Evolutionary conservation across 2,113 vertebrate genomes (phyloP).

Genomic region (Sapayoa aenigma): DNA sequence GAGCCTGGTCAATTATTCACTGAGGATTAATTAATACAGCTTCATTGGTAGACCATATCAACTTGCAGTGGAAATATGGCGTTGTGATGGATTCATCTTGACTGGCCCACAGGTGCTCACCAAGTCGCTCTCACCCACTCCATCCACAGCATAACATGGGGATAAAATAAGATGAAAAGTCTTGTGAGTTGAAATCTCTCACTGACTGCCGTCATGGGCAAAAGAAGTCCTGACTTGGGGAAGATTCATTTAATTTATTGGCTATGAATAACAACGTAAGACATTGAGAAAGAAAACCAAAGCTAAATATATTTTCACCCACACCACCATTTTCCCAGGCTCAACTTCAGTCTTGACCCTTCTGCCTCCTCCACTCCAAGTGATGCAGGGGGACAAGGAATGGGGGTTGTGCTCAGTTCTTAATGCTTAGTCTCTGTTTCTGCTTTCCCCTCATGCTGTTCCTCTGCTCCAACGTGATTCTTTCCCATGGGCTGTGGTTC

Average conservation of each 20-base stretch:
- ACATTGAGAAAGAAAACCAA: not conserved
- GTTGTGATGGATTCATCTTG: not conserved
- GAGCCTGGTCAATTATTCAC: constrained; percentile 21
- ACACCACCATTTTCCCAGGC: not conserved
- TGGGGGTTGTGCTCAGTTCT: fast-evolving
- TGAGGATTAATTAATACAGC: constrained; percentile 52
- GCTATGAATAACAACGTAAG: not conserved
- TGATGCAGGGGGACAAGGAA: fast-evolving
- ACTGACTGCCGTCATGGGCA: fast-evolving
- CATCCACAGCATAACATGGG: not conserved
- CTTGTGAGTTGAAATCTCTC: not conserved
- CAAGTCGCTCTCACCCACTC: fast-evolving
- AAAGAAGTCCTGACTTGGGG: not conserved
- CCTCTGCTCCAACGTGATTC: fast-evolving
- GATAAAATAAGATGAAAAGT: not conserved
- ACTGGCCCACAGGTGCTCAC: not conserved
- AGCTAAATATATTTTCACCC: not conserved
- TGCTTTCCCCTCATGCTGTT: not conserved
- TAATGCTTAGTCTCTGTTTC: not conserved
- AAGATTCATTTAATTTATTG: not conserved
- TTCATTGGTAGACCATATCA: constrained; percentile 48
- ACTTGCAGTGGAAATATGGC: constrained; percentile 34
- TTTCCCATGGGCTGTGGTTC: not conserved
- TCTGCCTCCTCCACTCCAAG: not conserved
- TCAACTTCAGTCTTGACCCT: not conserved